These are phyloP conservation scores for Pteropus alecto DNA, from an alignment of 2,113 vertebrate genomes.

Conservation along the genomic window DNA sequence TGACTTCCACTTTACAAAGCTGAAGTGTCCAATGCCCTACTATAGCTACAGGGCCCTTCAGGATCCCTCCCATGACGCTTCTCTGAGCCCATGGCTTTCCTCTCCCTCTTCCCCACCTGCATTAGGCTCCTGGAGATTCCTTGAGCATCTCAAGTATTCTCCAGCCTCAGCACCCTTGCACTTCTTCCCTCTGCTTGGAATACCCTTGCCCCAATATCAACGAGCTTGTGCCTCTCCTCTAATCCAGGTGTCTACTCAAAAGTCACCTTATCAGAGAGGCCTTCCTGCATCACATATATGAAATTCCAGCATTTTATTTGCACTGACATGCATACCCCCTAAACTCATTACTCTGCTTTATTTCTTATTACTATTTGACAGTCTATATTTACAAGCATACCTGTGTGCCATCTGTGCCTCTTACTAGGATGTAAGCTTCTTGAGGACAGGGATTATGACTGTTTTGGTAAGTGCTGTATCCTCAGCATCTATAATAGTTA, in stretches of 20 bases:
- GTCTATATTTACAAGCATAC: neutral
- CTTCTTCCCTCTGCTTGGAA: neutral
- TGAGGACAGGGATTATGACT: neutral
- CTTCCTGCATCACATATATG: neutral
- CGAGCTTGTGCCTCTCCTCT: neutral
- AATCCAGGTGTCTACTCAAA: neutral
- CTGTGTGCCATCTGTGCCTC: neutral
- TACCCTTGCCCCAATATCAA: neutral
- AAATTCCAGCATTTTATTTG: neutral
- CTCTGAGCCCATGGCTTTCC: neutral
- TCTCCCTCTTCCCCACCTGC: rapidly evolving
- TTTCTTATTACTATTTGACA: neutral
- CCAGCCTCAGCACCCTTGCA: neutral
- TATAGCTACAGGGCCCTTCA: neutral
- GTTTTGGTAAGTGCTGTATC: neutral
- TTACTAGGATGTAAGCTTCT: neutral
- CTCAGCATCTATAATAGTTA: neutral
- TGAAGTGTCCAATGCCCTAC: neutral
- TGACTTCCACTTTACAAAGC: neutral
- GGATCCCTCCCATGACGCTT: no score
- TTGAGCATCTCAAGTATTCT: neutral
- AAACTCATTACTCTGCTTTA: neutral
- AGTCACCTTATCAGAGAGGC: neutral
- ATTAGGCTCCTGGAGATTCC: neutral
- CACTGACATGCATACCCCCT: neutral